phyloP scores from a whole-genome alignment of 2,113 vertebrate genomes.

The Ammospiza nelsoni region DNA sequence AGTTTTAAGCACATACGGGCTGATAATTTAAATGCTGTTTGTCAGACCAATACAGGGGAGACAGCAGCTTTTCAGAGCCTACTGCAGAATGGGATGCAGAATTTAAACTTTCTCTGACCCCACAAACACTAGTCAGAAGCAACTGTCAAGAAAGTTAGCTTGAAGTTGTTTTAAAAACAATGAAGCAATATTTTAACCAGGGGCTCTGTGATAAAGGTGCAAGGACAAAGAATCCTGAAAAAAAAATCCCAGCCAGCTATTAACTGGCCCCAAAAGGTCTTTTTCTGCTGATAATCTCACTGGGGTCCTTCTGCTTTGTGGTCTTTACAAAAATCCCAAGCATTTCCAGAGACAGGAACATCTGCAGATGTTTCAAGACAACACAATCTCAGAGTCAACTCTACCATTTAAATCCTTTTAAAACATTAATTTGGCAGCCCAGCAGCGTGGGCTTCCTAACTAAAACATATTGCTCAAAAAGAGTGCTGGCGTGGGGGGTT shows the following conservation, averaged over 20 bases:
- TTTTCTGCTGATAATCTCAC: neutral
- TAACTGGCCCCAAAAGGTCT: neutral
- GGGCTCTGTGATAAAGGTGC: neutral
- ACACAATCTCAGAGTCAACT: neutral
- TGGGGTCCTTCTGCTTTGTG: neutral
- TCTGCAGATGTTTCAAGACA: constrained; percentile 33
- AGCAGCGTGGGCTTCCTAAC: neutral
- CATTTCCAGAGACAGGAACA: constrained; percentile 9
- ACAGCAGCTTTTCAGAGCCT: neutral
- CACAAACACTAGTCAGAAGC: neutral
- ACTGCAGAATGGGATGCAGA: neutral
- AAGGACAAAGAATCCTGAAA: neutral
- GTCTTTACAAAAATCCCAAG: constrained; percentile 11
- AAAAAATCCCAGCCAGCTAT: neutral
- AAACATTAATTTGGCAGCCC: neutral
- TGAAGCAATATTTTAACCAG: neutral
- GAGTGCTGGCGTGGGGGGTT: neutral
- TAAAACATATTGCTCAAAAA: neutral
- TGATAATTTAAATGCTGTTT: neutral
- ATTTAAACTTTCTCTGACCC: constrained; percentile 1
- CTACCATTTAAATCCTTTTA: neutral
- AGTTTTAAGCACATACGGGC: neutral
- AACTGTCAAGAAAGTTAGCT: neutral
- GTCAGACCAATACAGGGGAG: neutral
- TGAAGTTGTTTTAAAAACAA: neutral